A percentile compares a stretch with the other conserved stretches of the same genome.
phyloP scores from a whole-genome alignment of 2,797 vertebrate species.

The Sarcophilus harrisii region DNA sequence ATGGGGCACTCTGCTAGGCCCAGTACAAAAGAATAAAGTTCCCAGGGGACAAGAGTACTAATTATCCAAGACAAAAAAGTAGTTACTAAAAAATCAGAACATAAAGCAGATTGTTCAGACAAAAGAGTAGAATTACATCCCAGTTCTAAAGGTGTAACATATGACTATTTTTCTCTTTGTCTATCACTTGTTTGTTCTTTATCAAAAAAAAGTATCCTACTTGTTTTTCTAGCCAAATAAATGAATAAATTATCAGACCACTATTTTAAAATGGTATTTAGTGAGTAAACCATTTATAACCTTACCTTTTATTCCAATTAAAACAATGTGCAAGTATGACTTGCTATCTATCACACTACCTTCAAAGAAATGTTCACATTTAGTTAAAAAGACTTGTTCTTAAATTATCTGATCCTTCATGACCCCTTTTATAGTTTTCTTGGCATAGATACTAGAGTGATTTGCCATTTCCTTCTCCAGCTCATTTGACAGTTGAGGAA shows the following conservation, averaged over 20 bases:
- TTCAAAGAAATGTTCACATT: conserved; percentile 70
- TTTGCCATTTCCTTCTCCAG: background rate
- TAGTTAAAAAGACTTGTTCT: conserved; percentile 43
- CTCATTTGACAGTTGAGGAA: background rate
- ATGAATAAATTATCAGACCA: conserved; percentile 26
- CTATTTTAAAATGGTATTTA: background rate
- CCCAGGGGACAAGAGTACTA: conserved; percentile 29
- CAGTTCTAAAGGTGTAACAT: conserved; percentile 18
- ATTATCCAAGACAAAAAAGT: conserved; percentile 35
- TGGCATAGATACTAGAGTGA: background rate
- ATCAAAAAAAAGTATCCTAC: background rate
- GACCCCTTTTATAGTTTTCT: background rate
- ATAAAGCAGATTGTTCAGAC: conserved; percentile 14
- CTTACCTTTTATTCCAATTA: conserved; percentile 66
- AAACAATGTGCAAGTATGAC: conserved; percentile 61
- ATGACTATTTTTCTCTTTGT: conserved; percentile 3
- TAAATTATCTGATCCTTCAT: background rate
- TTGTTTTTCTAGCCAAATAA: conserved; percentile 43
- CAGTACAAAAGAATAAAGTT: conserved; percentile 20
- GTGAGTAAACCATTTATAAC: conserved; percentile 21
- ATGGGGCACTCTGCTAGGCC: background rate
- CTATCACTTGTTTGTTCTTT: conserved; percentile 20
- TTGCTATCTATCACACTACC: conserved; percentile 58
- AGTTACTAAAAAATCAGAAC: background rate
- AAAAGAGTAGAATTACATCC: background rate